Base-by-base conservation (phyloP, 2,888 invertebrate species). In the Pyrocoelia pectoralis region DNA sequence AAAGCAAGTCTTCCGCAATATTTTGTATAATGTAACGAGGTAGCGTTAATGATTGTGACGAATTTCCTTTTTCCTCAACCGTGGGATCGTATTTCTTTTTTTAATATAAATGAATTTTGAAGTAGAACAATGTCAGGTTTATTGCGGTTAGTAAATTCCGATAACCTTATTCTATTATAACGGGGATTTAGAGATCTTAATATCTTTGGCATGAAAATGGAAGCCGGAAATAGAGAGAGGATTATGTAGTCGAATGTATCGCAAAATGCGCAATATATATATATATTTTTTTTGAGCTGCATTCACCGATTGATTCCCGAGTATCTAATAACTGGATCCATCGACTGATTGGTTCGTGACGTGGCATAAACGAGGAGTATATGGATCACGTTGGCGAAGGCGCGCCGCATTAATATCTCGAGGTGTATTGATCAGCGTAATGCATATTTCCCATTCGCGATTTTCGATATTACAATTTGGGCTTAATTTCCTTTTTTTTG, bases 371-470 rank as follows among this genome's bases (percentile, higher is more conserved):
- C 52, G 52, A 33, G 54, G 38, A 55, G 41, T 63, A 64, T 66
- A 50, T 61, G 70, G 68, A 72, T 68, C 68, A 69, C 64, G 68
- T 62, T 63, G 54, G 61, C 61, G 67, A 73, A 72, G 73, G 74
- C 70, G 72, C 70, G 68, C 71, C 70, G 70, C 72, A 74, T 76
- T 76, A 76, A 76, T 76, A 76, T 76, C 73, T 73, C 72, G 74
- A 74, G 72, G 72, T 72, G 29, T 50, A 76, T 75, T 74, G 76
- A 76, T 77, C 76, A 75, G 71, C 69, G 73, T 75, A 75, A 76
- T 76, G 74, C 73, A 76, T 73, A 75, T 76, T 74, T 75, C 69
- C 49, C 72, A 68, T 24, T 65, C 66, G 63, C 71, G 73, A 73
- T 75, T 74, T 74, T 73, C 70, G 71, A 75, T 75, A 75, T 74